Evolutionary conservation across 2,797 vertebrate species (phyloP).

Genomic region (Benthosema pterotum): DNA sequence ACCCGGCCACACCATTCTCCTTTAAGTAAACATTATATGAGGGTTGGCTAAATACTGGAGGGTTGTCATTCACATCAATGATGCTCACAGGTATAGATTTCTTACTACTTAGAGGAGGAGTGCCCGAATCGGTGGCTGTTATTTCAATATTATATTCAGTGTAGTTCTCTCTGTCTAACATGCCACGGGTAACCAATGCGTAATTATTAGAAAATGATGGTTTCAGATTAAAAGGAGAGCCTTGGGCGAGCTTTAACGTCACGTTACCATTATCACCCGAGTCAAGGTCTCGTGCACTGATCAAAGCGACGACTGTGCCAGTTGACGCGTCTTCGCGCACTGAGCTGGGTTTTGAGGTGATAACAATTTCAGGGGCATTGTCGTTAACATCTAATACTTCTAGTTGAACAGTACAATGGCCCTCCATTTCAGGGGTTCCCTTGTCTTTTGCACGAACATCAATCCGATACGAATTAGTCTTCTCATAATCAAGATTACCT

Average conservation of each 20-base stretch:
- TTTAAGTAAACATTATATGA: conserved; percentile 81
- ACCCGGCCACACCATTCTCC: conserved; percentile 80
- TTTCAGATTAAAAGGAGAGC: conserved; percentile 48
- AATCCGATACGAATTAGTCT: conserved; percentile 37
- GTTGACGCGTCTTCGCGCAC: conserved; percentile 45
- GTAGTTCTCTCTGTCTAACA: conserved; percentile 78
- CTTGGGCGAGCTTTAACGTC: conserved; percentile 15
- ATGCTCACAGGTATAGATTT: conserved; percentile 78
- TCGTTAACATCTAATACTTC: conserved; percentile 69
- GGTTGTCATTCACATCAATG: conserved; percentile 84
- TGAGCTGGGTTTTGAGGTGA: conserved; percentile 47
- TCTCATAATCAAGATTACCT: conserved; percentile 70
- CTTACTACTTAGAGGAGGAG: conserved; percentile 73
- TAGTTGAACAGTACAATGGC: conserved; percentile 60
- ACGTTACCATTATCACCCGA: conserved; percentile 52
- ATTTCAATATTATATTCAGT: conserved; percentile 82
- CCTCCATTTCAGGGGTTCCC: conserved; percentile 64
- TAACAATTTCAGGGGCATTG: conserved; percentile 63
- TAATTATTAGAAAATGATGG: conserved; percentile 56
- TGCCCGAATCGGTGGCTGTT: conserved; percentile 78
- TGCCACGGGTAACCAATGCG: conserved; percentile 51
- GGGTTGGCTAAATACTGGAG: conserved; percentile 72
- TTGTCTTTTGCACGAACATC: conserved; percentile 65
- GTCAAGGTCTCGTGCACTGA: conserved; percentile 54
- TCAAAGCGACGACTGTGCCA: conserved; percentile 51